Percentiles rank a stretch among this genome's conserved stretches.
phyloP scores from a whole-genome alignment of 2,113 vertebrate genomes.

The Hirundichthys speculiger region DNA sequence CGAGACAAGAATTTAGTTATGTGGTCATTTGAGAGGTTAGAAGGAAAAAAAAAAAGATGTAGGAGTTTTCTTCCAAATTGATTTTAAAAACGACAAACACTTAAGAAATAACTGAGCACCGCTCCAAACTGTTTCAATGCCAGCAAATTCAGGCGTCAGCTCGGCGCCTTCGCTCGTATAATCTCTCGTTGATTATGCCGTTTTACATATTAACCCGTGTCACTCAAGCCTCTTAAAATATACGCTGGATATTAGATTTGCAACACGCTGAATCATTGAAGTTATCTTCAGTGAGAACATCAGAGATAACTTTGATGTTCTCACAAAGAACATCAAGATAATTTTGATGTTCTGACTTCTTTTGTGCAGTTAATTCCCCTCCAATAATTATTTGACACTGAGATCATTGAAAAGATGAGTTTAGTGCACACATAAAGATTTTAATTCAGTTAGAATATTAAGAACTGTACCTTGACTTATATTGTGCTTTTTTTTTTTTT shows the following conservation, averaged over 20 bases:
- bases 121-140: background rate
- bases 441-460: too few species aligned
- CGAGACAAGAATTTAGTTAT: background rate
- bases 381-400: too few species aligned
- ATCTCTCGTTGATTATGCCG: background rate
- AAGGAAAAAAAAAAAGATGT: too few species aligned
- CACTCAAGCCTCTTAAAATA: background rate
- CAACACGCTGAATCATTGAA: background rate
- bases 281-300: background rate
- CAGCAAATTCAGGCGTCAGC: background rate
- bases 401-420: too few species aligned
- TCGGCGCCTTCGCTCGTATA: constrained; percentile 4
- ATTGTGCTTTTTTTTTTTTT: too few species aligned
- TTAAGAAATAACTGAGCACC: background rate
- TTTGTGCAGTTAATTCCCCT: too few species aligned
- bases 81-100: constrained; percentile 15
- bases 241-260: background rate
- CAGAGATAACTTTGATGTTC: too few species aligned
- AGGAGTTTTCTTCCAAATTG: constrained; percentile 15
- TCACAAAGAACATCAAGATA: too few species aligned
- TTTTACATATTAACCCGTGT: constrained; percentile 8
- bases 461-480: too few species aligned
- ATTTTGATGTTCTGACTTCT: too few species aligned
- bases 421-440: too few species aligned
- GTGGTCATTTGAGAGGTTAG: too few species aligned